These are phyloP conservation scores for Hystrix cristata DNA, from an alignment of 2,113 vertebrate species.

Conservation along the genomic window DNA sequence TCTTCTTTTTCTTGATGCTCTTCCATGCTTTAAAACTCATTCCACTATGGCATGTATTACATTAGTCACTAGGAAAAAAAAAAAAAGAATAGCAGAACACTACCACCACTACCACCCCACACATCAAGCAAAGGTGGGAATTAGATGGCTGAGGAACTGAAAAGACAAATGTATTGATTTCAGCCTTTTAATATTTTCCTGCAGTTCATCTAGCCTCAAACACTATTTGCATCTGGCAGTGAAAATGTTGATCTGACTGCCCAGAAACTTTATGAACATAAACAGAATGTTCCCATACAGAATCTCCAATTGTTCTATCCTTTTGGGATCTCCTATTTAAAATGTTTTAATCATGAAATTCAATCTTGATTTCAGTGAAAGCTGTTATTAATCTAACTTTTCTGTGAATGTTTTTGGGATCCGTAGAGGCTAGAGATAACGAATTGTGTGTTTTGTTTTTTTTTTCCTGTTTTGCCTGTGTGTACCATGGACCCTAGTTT, in stretches of 20 bases:
- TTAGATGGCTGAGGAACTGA: constrained; percentile 7
- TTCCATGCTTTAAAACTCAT: background rate
- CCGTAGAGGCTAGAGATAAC: background rate
- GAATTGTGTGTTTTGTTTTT: background rate
- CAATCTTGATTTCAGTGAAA: constrained; percentile 11
- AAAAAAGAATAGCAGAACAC: background rate
- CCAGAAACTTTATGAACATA: background rate
- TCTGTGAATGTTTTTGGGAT: background rate
- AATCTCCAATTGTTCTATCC: constrained; percentile 31
- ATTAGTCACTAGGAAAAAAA: background rate
- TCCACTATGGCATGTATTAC: background rate
- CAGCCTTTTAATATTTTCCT: constrained; percentile 50
- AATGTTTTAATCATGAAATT: constrained; percentile 43
- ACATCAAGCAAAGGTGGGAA: background rate
- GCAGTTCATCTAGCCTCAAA: constrained; percentile 46
- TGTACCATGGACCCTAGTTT: background rate
- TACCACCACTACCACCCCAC: no score
- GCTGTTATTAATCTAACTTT: background rate
- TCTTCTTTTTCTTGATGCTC: background rate
- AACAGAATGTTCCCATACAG: background rate
- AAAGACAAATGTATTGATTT: constrained; percentile 21
- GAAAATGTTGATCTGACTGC: constrained; percentile 40
- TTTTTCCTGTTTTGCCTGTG: background rate
- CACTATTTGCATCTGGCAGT: background rate
- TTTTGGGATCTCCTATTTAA: constrained; percentile 36